Evolutionary conservation across 2,888 invertebrate species (phyloP).

Genomic region (Leucoma salicis): DNA sequence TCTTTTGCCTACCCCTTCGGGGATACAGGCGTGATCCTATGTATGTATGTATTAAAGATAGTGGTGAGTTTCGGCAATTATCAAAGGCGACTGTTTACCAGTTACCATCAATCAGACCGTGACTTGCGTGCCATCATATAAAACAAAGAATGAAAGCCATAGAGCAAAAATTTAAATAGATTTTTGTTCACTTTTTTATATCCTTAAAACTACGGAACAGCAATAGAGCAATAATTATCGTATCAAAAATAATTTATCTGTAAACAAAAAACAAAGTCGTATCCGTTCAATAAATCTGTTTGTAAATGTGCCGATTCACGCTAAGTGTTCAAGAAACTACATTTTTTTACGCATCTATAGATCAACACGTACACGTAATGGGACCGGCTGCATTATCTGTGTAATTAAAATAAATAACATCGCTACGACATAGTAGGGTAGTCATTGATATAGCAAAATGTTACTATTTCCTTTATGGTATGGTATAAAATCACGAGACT

Average conservation of each 20-base stretch:
- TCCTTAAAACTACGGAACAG: no score
- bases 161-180: no score
- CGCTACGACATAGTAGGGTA: background rate
- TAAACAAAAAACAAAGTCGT: conserved; percentile 18
- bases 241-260: conserved; percentile 13
- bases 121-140: no score
- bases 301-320: conserved; percentile 10
- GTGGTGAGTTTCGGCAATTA: no score
- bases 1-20: no score
- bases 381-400: conserved; percentile 23
- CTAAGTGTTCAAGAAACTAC: conserved; percentile 21
- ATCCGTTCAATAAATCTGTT: conserved; percentile 23
- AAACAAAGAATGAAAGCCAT: no score
- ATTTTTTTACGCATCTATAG: conserved; percentile 6
- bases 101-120: no score
- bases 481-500: background rate
- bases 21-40: no score
- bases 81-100: no score
- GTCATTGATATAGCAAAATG: background rate
- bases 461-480: background rate
- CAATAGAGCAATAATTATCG: no score
- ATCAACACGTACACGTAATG: conserved; percentile 20
- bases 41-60: no score
- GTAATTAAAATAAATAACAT: conserved; percentile 30
- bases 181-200: no score